Evolutionary conservation across 1,140 invertebrate genomes (phyloP).

Genomic region (Wiebesia pumilae): DNA sequence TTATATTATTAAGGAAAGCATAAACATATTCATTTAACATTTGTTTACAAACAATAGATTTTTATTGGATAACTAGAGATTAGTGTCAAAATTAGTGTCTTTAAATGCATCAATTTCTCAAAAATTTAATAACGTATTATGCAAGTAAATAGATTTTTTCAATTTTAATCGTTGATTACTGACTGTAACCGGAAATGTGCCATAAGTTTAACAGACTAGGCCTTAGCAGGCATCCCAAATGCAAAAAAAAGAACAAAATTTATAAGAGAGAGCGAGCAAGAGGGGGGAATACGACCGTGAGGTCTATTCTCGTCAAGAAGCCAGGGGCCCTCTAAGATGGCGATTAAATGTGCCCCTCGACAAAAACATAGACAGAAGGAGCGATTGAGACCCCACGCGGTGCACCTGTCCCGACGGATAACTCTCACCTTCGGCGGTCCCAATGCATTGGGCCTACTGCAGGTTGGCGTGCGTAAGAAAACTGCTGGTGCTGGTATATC

Average conservation of each 20-base stretch:
- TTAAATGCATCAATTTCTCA: neutral
- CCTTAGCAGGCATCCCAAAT: neutral
- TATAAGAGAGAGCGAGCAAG: neutral
- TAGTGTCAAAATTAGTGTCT: no score
- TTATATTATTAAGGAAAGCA: no score
- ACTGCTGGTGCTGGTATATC: conserved; percentile 2
- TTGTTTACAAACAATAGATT: no score
- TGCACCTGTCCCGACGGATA: conserved; percentile 52
- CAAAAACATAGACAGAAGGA: conserved; percentile 30
- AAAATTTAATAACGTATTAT: neutral
- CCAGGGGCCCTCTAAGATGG: conserved; percentile 7
- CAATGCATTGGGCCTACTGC: conserved; percentile 28
- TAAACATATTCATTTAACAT: no score
- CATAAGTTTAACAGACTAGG: neutral
- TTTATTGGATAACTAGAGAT: neutral
- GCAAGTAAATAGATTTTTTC: neutral
- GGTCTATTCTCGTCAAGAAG: conserved; percentile 19
- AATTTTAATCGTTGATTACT: neutral
- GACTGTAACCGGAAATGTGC: neutral
- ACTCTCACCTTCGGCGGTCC: conserved; percentile 39
- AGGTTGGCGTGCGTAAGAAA: conserved; percentile 38
- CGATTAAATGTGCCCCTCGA: conserved; percentile 33
- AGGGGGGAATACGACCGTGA: neutral
- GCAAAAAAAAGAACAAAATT: neutral
- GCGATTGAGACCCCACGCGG: conserved; percentile 53